These are phyloP conservation scores for Cheilosia vernalis DNA, from an alignment of 2,888 invertebrate genomes.

Conservation along the genomic window DNA sequence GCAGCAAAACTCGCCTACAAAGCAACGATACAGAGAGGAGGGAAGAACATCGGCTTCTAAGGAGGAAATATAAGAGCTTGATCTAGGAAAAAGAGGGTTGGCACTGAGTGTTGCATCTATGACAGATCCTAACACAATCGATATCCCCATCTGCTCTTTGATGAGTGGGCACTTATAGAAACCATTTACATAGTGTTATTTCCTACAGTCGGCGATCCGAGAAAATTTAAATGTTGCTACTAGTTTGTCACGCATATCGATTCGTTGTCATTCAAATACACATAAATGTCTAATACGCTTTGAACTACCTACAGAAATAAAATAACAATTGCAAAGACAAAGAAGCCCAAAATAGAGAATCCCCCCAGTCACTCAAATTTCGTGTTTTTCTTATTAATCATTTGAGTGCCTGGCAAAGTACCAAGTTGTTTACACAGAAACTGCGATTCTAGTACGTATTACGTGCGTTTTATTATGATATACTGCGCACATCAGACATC, in stretches of 20 bases:
- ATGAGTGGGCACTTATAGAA: too few relatives aligned
- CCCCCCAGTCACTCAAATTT: not conserved
- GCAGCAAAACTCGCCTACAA: too few relatives aligned
- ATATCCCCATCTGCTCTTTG: too few relatives aligned
- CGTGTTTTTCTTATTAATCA: conserved; percentile 4
- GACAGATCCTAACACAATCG: too few relatives aligned
- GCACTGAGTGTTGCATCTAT: too few relatives aligned
- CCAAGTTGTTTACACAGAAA: conserved; percentile 6
- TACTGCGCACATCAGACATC: not conserved
- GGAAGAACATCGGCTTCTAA: too few relatives aligned
- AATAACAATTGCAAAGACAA: not conserved
- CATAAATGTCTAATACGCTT: not conserved
- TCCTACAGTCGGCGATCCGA: too few relatives aligned
- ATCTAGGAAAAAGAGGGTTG: too few relatives aligned
- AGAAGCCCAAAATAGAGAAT: not conserved
- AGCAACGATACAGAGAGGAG: too few relatives aligned
- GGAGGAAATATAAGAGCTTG: too few relatives aligned
- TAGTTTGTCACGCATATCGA: not conserved
- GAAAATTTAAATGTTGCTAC: too few relatives aligned
- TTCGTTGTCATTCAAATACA: not conserved
- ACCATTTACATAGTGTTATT: too few relatives aligned
- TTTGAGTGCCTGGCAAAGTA: not conserved
- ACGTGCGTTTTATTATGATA: conserved; percentile 10
- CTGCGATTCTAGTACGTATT: not conserved
- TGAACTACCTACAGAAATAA: not conserved